Percentiles rank a stretch among this genome's conserved stretches.
phyloP scores from a whole-genome alignment of 2,113 vertebrate genomes.

The Thamnophis sirtalis region DNA sequence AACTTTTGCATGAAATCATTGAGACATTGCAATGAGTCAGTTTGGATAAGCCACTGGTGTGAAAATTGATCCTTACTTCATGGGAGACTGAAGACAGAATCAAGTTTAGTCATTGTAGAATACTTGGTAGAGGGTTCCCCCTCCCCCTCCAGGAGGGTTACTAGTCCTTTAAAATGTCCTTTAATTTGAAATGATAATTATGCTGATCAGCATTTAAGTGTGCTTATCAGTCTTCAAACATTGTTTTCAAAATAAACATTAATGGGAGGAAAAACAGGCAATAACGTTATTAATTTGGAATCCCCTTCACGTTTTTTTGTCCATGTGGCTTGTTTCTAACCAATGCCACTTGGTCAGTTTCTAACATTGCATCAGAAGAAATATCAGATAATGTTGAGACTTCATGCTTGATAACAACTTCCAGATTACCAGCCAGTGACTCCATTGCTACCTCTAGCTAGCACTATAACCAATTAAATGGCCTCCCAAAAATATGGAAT shows the following conservation, averaged over 20 bases:
- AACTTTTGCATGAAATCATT: conserved; percentile 36
- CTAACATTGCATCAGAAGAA: neutral
- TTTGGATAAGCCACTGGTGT: neutral
- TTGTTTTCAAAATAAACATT: neutral
- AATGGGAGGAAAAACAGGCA: too few species aligned
- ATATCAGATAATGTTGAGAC: neutral
- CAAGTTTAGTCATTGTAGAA: neutral
- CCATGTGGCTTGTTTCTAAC: neutral
- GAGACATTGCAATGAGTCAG: neutral
- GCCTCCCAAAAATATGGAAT: neutral
- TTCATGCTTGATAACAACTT: neutral
- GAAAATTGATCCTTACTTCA: neutral
- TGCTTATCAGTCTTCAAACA: neutral
- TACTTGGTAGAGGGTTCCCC: neutral
- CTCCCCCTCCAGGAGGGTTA: accelerated
- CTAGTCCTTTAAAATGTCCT: neutral
- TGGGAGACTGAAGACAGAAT: neutral
- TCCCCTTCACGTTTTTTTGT: neutral
- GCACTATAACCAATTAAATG: neutral
- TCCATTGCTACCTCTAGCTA: neutral
- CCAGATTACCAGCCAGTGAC: neutral
- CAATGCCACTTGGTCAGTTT: neutral
- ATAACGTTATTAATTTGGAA: neutral
- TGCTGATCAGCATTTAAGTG: neutral
- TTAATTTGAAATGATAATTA: neutral